Evolutionary conservation across 2,113 vertebrate species (phyloP), one percentile per base, ranked within the genome.

Genomic region (Agelaius phoeniceus): DNA sequence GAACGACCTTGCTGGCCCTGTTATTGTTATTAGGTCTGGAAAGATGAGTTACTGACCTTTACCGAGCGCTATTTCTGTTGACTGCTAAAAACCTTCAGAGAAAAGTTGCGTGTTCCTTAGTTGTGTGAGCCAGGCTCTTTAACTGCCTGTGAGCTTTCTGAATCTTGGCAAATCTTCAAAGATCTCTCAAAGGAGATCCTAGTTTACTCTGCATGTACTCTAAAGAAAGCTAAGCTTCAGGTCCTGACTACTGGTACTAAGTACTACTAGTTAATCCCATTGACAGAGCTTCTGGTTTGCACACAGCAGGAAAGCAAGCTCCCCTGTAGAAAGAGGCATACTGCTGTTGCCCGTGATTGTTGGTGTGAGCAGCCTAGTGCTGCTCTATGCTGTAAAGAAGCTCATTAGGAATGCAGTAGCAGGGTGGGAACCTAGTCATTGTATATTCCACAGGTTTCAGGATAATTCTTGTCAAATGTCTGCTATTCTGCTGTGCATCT

Each of bases 11-110:
- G 41, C 76, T 57, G 57, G 62, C 52, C 46, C 39, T 15, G 15
- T 84, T 62, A 75, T 89, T 75, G 81, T 79, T 92, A 52, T 9
- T 37, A 58, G 52, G 73, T 69, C 82, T 61, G 74, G 57, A 82
- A 55, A 71, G 77, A 83, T 57, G 55, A 78, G 63, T 72, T 62
- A 77, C 43, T 92, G 92, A 89, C 89, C 85, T 90, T 92, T 92
- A 57, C 72, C 5, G 7, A 87, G 77, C 0, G 2, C 79, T 88
- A 76, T 91, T 93, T 91, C 87, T 84, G 75, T 46, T 84, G 65
- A 67, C 74, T n/a, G 58, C 59, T 77, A 54, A 88, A 92, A 88
- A 81, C 37, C 31, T 88, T 88, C 6, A 13, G 43, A 80, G 28
- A n/a, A 58, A 84, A 72, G 27, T 58, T 72, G 27, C 0, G 0